Evolutionary conservation across 2,113 vertebrate genomes (phyloP).

Genomic region (Hippocampus barbouri): DNA sequence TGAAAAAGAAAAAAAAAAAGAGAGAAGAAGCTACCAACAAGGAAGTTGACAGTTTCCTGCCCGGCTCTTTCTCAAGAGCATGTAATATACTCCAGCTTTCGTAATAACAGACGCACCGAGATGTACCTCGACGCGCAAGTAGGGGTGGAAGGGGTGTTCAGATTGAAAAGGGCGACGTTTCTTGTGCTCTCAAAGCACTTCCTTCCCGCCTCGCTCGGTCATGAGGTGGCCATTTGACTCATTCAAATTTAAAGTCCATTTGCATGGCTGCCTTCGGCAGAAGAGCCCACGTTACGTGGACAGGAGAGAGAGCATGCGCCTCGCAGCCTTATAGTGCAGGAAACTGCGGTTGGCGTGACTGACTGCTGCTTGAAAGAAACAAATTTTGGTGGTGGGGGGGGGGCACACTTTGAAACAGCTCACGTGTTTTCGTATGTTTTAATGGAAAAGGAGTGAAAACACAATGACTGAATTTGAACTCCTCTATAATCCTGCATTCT

Average conservation of each 20-base stretch:
- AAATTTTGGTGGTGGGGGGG: too few relatives aligned
- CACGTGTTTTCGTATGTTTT: too few relatives aligned
- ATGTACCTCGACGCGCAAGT: neutral
- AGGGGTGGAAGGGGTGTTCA: neutral
- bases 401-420: too few relatives aligned
- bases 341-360: neutral
- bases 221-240: slow-evolving; percentile 3
- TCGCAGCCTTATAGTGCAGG: too few relatives aligned
- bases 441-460: too few relatives aligned
- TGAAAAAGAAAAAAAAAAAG: neutral
- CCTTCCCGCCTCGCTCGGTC: neutral
- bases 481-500: too few relatives aligned
- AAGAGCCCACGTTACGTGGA: neutral
- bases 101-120: neutral
- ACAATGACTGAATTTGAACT: too few relatives aligned
- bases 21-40: slow-evolving; percentile 14
- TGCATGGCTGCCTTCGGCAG: neutral
- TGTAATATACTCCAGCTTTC: slow-evolving; percentile 1
- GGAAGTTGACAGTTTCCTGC: slow-evolving; percentile 44
- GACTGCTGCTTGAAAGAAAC: neutral
- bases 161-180: neutral
- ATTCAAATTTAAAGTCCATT: neutral
- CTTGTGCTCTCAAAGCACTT: neutral
- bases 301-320: neutral
- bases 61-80: slow-evolving; percentile 34